Evolutionary conservation across 2,113 vertebrate species (phyloP).

Genomic region (Channa argus): DNA sequence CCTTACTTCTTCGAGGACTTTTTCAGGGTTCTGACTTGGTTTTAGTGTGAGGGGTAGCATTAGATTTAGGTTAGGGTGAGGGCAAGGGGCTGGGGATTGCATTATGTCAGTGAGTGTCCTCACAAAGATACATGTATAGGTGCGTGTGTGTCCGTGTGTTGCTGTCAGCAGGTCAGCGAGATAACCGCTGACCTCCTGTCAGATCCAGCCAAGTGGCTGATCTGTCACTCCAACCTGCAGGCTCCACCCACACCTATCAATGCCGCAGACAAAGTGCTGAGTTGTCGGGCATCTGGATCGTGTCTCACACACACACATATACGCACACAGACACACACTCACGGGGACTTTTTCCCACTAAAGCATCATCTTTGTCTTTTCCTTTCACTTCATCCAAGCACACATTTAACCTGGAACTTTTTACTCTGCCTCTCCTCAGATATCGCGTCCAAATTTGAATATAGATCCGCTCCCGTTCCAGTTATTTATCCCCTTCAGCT

Average conservation of each 20-base stretch:
- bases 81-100: no score
- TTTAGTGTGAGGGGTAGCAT: no score
- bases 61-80: no score
- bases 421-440: constrained; percentile 29
- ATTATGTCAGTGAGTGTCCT: no score
- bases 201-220: constrained; percentile 52
- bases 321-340: background rate
- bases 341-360: background rate
- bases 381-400: background rate
- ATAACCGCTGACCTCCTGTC: constrained; percentile 58
- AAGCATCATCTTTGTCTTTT: background rate
- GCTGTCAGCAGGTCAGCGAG: constrained; percentile 59
- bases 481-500: constrained; percentile 62
- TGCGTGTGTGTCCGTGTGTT: constrained; percentile 21
- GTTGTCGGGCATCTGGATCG: constrained; percentile 61
- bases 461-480: constrained; percentile 44
- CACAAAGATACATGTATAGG: no score
- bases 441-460: constrained; percentile 42
- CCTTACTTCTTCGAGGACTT: no score
- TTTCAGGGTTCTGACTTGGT: no score
- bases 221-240: constrained; percentile 50
- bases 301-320: constrained; percentile 30
- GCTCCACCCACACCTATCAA: constrained; percentile 53
- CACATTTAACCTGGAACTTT: constrained; percentile 35
- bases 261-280: constrained; percentile 61